Base-by-base conservation (phyloP, 2,797 vertebrate genomes). In the Eutrigla gurnardus region DNA sequence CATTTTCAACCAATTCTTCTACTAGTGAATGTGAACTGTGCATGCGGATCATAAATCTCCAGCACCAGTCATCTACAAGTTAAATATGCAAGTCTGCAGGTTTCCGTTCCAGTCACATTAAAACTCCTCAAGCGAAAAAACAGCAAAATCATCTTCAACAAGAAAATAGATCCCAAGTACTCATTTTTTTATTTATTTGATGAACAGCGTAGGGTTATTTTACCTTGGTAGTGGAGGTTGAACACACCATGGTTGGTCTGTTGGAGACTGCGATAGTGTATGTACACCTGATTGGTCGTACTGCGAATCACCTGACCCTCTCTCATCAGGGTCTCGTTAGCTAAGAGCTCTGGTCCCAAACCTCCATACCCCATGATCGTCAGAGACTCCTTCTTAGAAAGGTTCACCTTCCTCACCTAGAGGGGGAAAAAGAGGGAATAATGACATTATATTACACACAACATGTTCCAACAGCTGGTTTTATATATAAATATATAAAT, bases 241-340 rank as follows among this genome's bases (percentile, higher is more conserved):
- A 98, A 98, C 77, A 94, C 83, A 54, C 96, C 94, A 2, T 96
- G 96, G 87, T 95, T 94, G 61, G 86, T 93, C 79, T 94, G 91
- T 15, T 93, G 95, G 25, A 95, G 94, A 68, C 96, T 97, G 89
- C 96, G 96, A 72, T 97, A 98, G 85, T 97, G 94, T 81, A 97
- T 96, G 84, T 96, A 94, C 83, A 97, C 95, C 86, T 96, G 95
- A 87, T 97, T 97, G 92, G 96, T 96, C 46, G 96, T 93, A 49
- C 96, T 97, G 73, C 97, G 96, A 65, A 98, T 97, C 86, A 97
- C 96, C 91, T 97, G 96, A 77, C 96, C 97, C 88, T 96, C 96
- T 63, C 94, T 96, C 91, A 97, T 95, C 77, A 97, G 92, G 1
- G 96, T 96, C 82, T 97, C 96, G 40, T 97, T 97, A 87, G 97